Evolutionary conservation across 2,113 vertebrate species (phyloP), one percentile per base, ranked within the genome.

Genomic region (Centropus bengalensis): DNA sequence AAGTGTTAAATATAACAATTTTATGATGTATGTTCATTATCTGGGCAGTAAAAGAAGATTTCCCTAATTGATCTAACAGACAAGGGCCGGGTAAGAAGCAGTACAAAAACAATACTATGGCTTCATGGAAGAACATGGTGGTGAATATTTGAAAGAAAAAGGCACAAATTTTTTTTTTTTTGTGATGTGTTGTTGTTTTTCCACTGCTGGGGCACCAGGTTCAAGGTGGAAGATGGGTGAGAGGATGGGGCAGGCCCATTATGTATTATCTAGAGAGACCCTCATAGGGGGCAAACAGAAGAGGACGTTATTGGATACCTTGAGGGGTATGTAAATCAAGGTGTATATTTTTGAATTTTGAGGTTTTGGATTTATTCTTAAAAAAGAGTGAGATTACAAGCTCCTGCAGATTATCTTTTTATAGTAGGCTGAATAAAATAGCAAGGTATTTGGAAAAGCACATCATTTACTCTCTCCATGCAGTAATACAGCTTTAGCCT

Each of bases 221-320:
- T 70, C 60, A 86, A 77, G 33, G 15, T 63, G 33, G 33, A 27
- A 23, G 15, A 5, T 9, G 6, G 14, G 5, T 38, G 2, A 52
- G 8, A 32, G 13, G 15, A 16, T 1, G 1, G n/a, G 7, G 12
- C 14, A 71, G 24, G 40, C 20, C 51, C 38, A 52, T 13, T 0
- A 2, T 1, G 0, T 14, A 4, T 6, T 62, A 27, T 18, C 30
- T 45, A 51, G 44, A 66, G 36, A 32, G 15, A 45, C 12, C 2
- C 12, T 2, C 14, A 15, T 15, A 7, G 44, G 1, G 11, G 9
- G 9, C 23, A 14, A 5, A 51, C 32, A 74, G 58, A n/a, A 51
- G 9, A 0, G 0, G 36, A 54, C 3, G 12, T 36, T 47, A 14
- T 28, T 1, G 0, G 18, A 24, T 26, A n/a, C 16, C 8, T 56